Evolutionary conservation across 64 coral and sea anemone species (phyloP), one percentile per base, ranked within the genome.

Genomic region (Actinia equina): DNA sequence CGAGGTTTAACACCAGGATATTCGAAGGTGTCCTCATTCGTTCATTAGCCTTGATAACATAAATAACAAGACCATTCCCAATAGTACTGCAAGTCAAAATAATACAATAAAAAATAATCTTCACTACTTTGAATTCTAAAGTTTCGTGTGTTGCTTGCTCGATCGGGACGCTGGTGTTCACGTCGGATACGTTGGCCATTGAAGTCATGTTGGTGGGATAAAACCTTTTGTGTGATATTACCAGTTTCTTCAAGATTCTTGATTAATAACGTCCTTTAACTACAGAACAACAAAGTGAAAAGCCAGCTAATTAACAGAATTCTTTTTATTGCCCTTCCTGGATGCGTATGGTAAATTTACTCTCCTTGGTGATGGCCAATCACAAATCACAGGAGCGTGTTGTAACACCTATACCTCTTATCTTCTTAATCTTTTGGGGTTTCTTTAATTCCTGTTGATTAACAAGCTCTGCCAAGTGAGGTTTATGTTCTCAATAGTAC

Each of bases 11-110:
- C 43, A 91, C 69, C 3, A 91, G 71, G 12, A 91, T 45, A 42
- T 91, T 86, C 11, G 89, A 91, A 10, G 89, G 54, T 17, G 77
- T 91, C 17, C 83, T 20, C 89, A 91, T 91, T 18, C 89, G 89
- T 57, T 87, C 85, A 13, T 76, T 91, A 5, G 20, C 87, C 45
- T 57, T 80, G 22, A 87, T 60, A 11, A 91, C 70, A 22, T 86
- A 44, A 1, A 91, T 62, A 19, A 91, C 89, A 49, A 91, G 56
- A 11, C 71, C 77, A 44, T 91, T 91, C 4, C 89, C 89, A 65
- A 91, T 27, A 26, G 85, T 57, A 53, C 89, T 86, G 44, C 77
- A 49, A 0, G 59, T 41, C 16, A 91, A 74, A 53, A 91, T 91
- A 3, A 91, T 3, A 37, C 80, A 91, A 16, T 91, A 91, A 8